Evolutionary conservation across 2,888 invertebrate genomes (phyloP).

Genomic region (Podotricha telesiphe): DNA sequence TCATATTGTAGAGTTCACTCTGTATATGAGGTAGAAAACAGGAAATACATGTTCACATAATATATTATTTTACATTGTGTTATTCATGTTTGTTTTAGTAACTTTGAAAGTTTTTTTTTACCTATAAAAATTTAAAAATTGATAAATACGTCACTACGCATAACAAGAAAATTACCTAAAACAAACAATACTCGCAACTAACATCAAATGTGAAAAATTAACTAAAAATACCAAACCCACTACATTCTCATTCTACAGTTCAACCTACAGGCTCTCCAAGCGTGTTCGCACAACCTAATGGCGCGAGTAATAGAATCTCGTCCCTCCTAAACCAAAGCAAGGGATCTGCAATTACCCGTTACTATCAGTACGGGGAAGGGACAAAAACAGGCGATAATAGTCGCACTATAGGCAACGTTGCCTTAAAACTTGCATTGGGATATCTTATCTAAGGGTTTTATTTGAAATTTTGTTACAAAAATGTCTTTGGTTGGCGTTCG

Average conservation of each 20-base stretch:
- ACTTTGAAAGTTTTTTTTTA: too few relatives aligned
- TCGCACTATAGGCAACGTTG: constrained; percentile 51
- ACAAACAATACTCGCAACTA: too few relatives aligned
- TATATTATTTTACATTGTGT: too few relatives aligned
- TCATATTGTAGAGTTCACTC: too few relatives aligned
- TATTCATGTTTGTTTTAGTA: too few relatives aligned
- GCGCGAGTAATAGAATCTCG: constrained; percentile 63
- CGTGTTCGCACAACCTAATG: constrained; percentile 56
- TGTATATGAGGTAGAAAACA: too few relatives aligned
- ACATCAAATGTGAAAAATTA: neutral
- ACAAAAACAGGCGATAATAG: constrained; percentile 75
- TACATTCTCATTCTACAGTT: neutral
- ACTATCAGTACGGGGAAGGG: constrained; percentile 70
- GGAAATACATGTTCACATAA: too few relatives aligned
- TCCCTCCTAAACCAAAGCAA: constrained; percentile 53
- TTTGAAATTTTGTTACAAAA: neutral
- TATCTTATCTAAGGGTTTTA: neutral
- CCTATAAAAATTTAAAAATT: too few relatives aligned
- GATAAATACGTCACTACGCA: too few relatives aligned
- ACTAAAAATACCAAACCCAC: neutral
- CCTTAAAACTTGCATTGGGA: constrained; percentile 40
- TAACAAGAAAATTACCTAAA: too few relatives aligned
- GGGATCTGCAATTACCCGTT: constrained; percentile 76
- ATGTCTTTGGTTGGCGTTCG: too few relatives aligned
- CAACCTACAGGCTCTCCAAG: constrained; percentile 35